Evolutionary conservation across 2,113 vertebrate species (phyloP).

Genomic region (Pluvianellus socialis): DNA sequence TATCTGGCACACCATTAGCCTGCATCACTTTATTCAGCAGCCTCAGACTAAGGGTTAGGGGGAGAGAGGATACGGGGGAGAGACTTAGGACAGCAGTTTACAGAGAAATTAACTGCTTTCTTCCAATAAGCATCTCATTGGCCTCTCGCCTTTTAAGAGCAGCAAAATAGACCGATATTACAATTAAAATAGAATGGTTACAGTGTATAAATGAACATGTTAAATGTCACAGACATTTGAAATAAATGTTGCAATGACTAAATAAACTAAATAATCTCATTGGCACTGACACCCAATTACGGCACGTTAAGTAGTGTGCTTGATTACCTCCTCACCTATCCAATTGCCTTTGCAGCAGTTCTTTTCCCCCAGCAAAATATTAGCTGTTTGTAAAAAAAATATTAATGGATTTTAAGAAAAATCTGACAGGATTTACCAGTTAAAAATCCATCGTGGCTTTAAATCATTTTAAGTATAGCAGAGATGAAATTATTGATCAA

Average conservation of each 20-base stretch:
- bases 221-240: constrained; percentile 66
- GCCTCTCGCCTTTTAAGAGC: constrained; percentile 67
- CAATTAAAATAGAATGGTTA: constrained; percentile 48
- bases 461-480: background rate
- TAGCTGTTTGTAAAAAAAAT: background rate
- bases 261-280: constrained; percentile 74
- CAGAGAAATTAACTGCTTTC: constrained; percentile 48
- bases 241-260: constrained; percentile 69
- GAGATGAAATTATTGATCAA: background rate
- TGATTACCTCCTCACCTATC: constrained; percentile 58
- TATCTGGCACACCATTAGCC: background rate
- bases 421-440: background rate
- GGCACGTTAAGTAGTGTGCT: constrained; percentile 56
- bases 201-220: constrained; percentile 63
- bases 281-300: constrained; percentile 66
- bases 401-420: background rate
- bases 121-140: constrained; percentile 55
- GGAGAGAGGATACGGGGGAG: background rate
- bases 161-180: constrained; percentile 38
- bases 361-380: background rate
- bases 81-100: background rate
- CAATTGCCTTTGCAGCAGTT: constrained; percentile 37
- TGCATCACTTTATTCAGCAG: background rate
- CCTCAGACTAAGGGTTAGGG: background rate
- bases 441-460: background rate